Conservation (phyloP, 2,797 vertebrate genomes). For the Acanthurus leucopareius region DNA sequence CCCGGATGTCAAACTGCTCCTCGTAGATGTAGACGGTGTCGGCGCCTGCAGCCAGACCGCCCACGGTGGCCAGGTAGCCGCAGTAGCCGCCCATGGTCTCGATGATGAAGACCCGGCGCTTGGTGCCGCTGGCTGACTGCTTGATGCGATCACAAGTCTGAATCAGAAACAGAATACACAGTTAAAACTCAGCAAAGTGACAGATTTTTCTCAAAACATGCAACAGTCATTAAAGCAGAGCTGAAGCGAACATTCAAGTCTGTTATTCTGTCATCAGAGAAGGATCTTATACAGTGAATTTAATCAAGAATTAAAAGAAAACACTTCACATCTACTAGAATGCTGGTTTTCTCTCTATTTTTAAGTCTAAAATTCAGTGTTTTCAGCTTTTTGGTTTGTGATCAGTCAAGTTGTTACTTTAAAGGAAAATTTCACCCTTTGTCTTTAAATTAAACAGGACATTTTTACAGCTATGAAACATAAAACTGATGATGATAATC, state of each 20-base stretch:
- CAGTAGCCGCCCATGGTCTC: slow-evolving; percentile 98
- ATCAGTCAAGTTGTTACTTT: no score
- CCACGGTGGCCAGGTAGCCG: slow-evolving; percentile 95
- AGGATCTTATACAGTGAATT: no score
- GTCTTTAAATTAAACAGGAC: neutral
- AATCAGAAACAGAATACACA: neutral
- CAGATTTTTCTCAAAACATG: neutral
- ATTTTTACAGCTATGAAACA: neutral
- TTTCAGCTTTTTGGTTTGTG: no score
- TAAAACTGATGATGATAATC: neutral
- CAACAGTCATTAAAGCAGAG: slow-evolving; percentile 37
- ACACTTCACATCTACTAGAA: no score
- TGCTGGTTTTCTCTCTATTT: no score
- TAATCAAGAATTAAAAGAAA: no score
- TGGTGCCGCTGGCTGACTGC: slow-evolving; percentile 96
- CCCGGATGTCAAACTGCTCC: slow-evolving; percentile 94
- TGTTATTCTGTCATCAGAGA: neutral
- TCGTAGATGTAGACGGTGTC: slow-evolving; percentile 97
- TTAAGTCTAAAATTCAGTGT: no score
- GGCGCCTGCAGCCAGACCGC: slow-evolving; percentile 91
- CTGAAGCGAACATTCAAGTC: neutral
- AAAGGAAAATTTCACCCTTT: neutral
- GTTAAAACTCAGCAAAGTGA: neutral
- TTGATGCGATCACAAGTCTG: slow-evolving; percentile 91
- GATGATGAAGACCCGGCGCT: slow-evolving; percentile 96